Evolutionary conservation across 1,140 invertebrate genomes (phyloP).

Genomic region (Pseudachorutes palmiensis): DNA sequence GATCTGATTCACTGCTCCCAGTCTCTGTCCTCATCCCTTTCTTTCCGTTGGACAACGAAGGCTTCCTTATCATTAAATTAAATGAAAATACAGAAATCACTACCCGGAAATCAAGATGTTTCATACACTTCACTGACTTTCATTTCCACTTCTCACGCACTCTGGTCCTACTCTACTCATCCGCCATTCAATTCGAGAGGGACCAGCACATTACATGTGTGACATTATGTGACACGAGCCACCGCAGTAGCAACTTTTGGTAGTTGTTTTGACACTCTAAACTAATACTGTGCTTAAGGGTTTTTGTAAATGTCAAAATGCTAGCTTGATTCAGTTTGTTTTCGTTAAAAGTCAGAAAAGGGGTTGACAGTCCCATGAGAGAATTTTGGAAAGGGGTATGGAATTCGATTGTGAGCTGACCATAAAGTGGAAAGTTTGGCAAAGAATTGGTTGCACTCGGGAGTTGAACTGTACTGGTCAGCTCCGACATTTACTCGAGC

Average conservation of each 20-base stretch:
- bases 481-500: neutral
- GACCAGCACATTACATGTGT: no score
- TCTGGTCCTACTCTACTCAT: neutral
- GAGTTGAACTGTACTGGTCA: no score
- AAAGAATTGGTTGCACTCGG: neutral
- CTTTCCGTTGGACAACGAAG: conserved; percentile 1
- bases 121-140: neutral
- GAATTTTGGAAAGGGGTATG: neutral
- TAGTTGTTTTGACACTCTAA: no score
- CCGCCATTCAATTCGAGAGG: no score
- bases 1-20: conserved; percentile 11
- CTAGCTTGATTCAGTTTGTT: no score
- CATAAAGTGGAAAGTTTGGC: neutral
- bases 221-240: no score
- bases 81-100: neutral
- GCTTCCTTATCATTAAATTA: conserved; percentile 7
- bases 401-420: neutral
- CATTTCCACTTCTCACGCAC: neutral
- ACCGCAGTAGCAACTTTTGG: no score
- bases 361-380: neutral
- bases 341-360: no score
- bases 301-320: no score
- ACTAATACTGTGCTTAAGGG: no score
- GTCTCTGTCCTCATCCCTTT: neutral
- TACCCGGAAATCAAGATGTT: conserved; percentile 7